phyloP scores from a whole-genome alignment of 2,113 vertebrate species.

The Psettodes erumei region DNA sequence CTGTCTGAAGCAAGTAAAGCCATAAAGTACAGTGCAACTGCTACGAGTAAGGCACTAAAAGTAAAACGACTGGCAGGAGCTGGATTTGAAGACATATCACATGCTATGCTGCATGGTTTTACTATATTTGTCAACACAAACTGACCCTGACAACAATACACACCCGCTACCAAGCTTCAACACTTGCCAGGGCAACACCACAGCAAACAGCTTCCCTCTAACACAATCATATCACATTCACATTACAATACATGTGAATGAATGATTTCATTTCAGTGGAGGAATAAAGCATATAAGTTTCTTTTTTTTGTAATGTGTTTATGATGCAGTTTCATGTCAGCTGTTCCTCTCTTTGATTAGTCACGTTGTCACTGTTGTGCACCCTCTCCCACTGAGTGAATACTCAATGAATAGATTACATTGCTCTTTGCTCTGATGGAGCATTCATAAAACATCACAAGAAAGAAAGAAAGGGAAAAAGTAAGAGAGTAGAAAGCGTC shows the following conservation, averaged over 20 bases:
- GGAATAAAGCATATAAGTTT: conserved; percentile 28
- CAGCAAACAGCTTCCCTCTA: conserved; percentile 13
- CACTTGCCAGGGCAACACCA: background rate
- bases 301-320: conserved; percentile 41
- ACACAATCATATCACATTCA: conserved; percentile 1
- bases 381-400: conserved; percentile 8
- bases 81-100: too few relatives aligned
- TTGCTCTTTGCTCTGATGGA: conserved; percentile 59
- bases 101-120: too few relatives aligned
- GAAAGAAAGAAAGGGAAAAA: conserved; percentile 39
- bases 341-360: conserved; percentile 49
- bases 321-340: conserved; percentile 45
- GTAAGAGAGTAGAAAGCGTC: conserved; percentile 41
- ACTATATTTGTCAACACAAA: too few relatives aligned
- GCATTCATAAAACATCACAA: conserved; percentile 57
- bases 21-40: too few relatives aligned
- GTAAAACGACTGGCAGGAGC: too few relatives aligned
- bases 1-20: too few relatives aligned
- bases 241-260: conserved; percentile 11
- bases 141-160: background rate
- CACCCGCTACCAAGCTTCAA: background rate
- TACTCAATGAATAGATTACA: conserved; percentile 39
- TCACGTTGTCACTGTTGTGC: conserved; percentile 39
- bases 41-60: too few relatives aligned
- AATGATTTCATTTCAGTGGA: conserved; percentile 15